Conservation (phyloP, 2,113 vertebrate species). For the Andinoacara biseriatus region DNA sequence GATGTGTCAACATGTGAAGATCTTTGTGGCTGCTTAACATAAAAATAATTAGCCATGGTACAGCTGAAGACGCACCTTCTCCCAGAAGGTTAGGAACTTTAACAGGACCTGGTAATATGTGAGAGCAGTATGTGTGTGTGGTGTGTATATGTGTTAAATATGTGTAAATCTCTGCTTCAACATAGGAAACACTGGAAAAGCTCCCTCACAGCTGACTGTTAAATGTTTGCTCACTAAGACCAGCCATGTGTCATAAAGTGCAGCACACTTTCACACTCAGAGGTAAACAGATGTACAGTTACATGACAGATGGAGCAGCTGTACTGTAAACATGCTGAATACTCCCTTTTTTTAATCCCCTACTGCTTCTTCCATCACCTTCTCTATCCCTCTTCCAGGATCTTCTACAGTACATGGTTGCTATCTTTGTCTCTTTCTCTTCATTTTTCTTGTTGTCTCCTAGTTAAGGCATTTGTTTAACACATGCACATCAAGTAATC, state of each 20-base stretch:
- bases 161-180: background rate
- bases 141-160: slow-evolving; percentile 15
- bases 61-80: background rate
- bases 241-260: background rate
- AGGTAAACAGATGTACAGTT: slow-evolving; percentile 17
- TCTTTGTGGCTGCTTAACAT: slow-evolving; percentile 3
- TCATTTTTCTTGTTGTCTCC: slow-evolving; percentile 28
- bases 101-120: background rate
- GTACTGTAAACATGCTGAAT: slow-evolving; percentile 19
- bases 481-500: slow-evolving; percentile 57
- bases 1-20: background rate
- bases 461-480: slow-evolving; percentile 59
- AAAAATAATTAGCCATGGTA: background rate
- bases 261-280: background rate
- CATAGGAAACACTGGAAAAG: background rate
- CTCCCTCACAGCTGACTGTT: slow-evolving; percentile 14
- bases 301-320: slow-evolving; percentile 15
- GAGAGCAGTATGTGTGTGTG: background rate
- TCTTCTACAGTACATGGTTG: background rate
- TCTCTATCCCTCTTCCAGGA: background rate
- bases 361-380: background rate
- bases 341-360: slow-evolving; percentile 26
- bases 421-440: slow-evolving; percentile 9
- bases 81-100: background rate
- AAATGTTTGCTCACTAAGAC: slow-evolving; percentile 3